Percentiles rank a stretch among this genome's conserved stretches.
phyloP scores from a whole-genome alignment of 2,888 invertebrate genomes.

The Erebia epiphron region DNA sequence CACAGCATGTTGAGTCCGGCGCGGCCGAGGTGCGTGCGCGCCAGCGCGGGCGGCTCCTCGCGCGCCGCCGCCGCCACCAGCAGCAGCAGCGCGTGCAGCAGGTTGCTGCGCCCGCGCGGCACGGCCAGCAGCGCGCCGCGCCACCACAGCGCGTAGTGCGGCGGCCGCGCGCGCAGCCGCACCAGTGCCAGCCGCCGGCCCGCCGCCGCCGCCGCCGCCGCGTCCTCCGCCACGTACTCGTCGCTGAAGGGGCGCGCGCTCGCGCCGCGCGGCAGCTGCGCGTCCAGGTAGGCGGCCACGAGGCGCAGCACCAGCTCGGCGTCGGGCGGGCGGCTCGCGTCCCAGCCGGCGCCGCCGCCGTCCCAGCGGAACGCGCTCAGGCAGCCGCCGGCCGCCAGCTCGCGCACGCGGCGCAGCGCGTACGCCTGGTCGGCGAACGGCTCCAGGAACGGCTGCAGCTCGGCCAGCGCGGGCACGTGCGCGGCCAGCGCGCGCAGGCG shows the following conservation, averaged over 20 bases:
- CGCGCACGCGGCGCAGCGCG: slow-evolving; percentile 86
- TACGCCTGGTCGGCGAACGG: slow-evolving; percentile 93
- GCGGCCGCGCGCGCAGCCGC: slow-evolving; percentile 75
- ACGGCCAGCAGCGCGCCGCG: slow-evolving; percentile 63
- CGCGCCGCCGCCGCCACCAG: slow-evolving; percentile 90
- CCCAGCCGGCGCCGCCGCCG: slow-evolving; percentile 92
- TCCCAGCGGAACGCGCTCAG: slow-evolving; percentile 96
- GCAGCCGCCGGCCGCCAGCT: slow-evolving; percentile 92
- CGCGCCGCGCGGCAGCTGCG: slow-evolving; percentile 84
- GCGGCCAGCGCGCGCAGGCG: slow-evolving; percentile 81
- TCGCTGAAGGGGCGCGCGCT: slow-evolving; percentile 58
- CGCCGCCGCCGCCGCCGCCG: slow-evolving; percentile 69
- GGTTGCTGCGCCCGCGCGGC: slow-evolving; percentile 89
- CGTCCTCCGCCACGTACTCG: slow-evolving; percentile 56
- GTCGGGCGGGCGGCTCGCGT: slow-evolving; percentile 92
- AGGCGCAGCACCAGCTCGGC: slow-evolving; percentile 93
- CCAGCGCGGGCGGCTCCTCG: slow-evolving; percentile 78
- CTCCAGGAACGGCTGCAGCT: slow-evolving; percentile 86
- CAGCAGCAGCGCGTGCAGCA: slow-evolving; percentile 93
- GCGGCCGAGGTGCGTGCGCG: slow-evolving; percentile 65
- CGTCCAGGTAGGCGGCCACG: slow-evolving; percentile 93
- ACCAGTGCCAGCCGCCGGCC: slow-evolving; percentile 68
- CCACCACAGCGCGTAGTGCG: slow-evolving; percentile 84
- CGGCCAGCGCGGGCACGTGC: slow-evolving; percentile 52
- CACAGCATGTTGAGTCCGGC: slow-evolving; percentile 90